Percentiles rank a stretch among this genome's conserved stretches.
Evolutionary conservation across 2,113 vertebrate genomes (phyloP).

Genomic region (Setophaga coronata): DNA sequence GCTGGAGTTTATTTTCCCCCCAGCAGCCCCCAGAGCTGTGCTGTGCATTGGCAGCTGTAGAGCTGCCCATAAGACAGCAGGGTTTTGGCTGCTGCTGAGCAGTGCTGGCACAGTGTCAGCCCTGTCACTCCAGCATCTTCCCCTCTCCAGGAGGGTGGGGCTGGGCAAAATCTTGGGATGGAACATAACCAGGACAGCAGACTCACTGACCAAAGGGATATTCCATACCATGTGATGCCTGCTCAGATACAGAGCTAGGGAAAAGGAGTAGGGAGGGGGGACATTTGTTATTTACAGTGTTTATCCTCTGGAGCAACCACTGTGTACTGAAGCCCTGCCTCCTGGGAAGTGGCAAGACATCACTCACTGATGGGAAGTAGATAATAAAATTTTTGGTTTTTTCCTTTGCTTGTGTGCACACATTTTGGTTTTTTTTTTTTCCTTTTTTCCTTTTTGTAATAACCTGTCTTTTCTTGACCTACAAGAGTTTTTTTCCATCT

Average conservation of each 20-base stretch:
- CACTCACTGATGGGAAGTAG: neutral
- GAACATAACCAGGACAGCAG: neutral
- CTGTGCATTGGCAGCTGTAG: neutral
- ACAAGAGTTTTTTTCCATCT: neutral
- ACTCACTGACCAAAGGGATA: neutral
- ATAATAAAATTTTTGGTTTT: neutral
- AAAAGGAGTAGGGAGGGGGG: neutral
- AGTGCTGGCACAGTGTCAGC: rapidly evolving
- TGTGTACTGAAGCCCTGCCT: neutral
- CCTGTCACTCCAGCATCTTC: neutral
- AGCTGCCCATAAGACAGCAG: neutral
- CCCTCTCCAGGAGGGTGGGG: neutral
- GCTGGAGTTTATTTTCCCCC: neutral
- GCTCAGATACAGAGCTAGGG: neutral
- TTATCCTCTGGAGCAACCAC: neutral
- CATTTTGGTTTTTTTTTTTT: neutral
- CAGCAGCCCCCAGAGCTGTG: neutral
- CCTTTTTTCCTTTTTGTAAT: neutral
- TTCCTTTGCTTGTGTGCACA: neutral
- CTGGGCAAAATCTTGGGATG: neutral
- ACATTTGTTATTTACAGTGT: neutral
- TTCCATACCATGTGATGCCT: neutral
- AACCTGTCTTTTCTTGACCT: neutral
- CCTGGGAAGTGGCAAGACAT: neutral
- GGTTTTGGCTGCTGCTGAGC: neutral